Base-by-base conservation (phyloP, 2,888 invertebrate genomes). In the Mellilla xanthometata region DNA sequence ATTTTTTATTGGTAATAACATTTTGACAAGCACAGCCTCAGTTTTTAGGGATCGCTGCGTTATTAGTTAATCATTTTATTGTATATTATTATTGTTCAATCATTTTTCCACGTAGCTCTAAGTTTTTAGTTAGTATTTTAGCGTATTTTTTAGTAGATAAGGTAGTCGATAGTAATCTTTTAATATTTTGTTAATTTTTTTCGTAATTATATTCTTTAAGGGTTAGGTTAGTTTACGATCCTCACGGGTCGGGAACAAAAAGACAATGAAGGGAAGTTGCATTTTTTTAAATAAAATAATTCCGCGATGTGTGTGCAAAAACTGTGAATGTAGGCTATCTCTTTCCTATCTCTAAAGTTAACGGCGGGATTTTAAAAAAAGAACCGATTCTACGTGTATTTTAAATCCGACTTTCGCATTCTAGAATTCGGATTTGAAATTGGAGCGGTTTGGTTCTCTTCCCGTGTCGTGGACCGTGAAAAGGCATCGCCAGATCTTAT, bases 31-130 rank as follows among this genome's bases (percentile, higher is more conserved):
- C 58, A 58, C 60, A 23, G 58, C 56, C 54, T 55, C 54, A 46
- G 58, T 53, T 55, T 57, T 56, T 52, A 65, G 78, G 73, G 77
- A 68, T 76, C 80, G 73, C 83, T 85, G 82, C 65, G 66, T 80
- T 83, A 78, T 76, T 86, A 87, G 86, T 86, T 75, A 87, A 88
- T 85, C 83, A 83, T 84, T 87, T 85, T 86, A 85, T 81, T 88
- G 85, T 87, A 87, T 81, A 87, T 86, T 88, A 87, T 86, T 88
- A 87, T 86, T 88, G 86, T 88, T 88, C 86, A 75, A 85, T 86
- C 69, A 83, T 86, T 87, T 81, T 88, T 88, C 87, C 87, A 87
- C 81, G 75, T 87, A 88, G 82, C 74, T 81, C 83, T 86, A 81
- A 83, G 54, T 81, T 87, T 69, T 88, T 86, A 88, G 84, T 86